These are phyloP conservation scores for Equus przewalskii DNA, from an alignment of 2,113 vertebrate species.

Conservation along the genomic window DNA sequence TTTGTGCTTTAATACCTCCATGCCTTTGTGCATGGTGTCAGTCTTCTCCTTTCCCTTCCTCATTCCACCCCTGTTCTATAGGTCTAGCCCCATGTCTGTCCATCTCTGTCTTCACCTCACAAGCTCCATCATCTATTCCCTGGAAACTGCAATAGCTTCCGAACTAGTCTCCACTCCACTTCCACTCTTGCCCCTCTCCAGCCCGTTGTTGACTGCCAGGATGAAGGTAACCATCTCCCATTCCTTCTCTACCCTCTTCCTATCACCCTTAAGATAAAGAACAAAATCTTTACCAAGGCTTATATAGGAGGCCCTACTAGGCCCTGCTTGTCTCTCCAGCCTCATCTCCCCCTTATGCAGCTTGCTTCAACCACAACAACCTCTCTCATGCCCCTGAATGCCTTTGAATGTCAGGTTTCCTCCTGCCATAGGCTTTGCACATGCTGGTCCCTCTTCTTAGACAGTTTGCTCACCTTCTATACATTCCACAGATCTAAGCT, in stretches of 20 bases:
- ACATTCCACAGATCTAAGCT: neutral
- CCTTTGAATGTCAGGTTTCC: neutral
- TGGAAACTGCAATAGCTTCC: neutral
- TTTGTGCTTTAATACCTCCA: neutral
- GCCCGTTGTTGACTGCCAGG: neutral
- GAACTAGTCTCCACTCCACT: neutral
- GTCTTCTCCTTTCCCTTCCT: neutral
- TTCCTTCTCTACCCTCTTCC: neutral
- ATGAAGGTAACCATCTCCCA: neutral
- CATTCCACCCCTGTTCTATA: neutral
- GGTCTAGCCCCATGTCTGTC: neutral
- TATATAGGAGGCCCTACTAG: neutral
- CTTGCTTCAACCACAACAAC: neutral
- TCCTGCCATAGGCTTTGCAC: neutral
- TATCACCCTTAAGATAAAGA: neutral
- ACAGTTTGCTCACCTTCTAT: neutral
- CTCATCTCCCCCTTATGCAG: neutral
- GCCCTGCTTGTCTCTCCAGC: neutral
- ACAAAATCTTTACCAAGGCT: neutral
- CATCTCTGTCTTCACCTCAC: neutral
- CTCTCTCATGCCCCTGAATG: neutral
- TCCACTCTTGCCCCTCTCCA: neutral
- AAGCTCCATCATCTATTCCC: neutral
- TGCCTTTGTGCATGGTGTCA: neutral
- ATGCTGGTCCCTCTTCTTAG: neutral